A percentile compares a stretch with the other conserved stretches of the same genome.
These are phyloP conservation scores for Peucedramus taeniatus DNA, from an alignment of 2,113 vertebrate species.

Conservation along the genomic window DNA sequence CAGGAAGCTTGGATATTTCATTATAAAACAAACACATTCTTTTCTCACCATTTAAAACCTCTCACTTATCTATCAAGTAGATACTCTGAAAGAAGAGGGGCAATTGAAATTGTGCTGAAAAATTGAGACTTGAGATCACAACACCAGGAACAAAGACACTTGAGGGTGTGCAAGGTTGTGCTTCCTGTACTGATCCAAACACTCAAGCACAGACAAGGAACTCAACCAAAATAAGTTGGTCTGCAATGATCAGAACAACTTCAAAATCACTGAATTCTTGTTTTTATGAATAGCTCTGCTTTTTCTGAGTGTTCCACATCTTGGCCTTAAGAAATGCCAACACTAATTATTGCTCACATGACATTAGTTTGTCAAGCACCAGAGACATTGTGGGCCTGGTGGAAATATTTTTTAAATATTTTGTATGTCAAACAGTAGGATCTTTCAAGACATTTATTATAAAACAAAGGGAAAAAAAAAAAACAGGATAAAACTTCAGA, in stretches of 20 bases:
- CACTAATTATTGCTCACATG: not conserved
- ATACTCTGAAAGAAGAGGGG: not conserved
- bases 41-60: not conserved
- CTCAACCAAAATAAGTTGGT: not conserved
- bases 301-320: not conserved
- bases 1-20: not conserved
- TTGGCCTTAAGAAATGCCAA: not conserved
- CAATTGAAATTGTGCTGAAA: not conserved
- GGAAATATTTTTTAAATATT: not conserved
- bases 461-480: not conserved
- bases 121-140: not conserved
- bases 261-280: not conserved
- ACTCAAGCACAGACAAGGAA: not conserved
- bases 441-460: not conserved
- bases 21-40: not conserved
- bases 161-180: not conserved
- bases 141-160: not conserved
- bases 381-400: too few relatives aligned
- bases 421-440: not conserved
- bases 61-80: not conserved
- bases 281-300: not conserved
- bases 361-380: not conserved
- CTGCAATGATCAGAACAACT: not conserved
- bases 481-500: not conserved
- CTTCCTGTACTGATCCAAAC: not conserved